phyloP scores from a whole-genome alignment of 2,113 vertebrate genomes.

The Pluvianellus socialis region DNA sequence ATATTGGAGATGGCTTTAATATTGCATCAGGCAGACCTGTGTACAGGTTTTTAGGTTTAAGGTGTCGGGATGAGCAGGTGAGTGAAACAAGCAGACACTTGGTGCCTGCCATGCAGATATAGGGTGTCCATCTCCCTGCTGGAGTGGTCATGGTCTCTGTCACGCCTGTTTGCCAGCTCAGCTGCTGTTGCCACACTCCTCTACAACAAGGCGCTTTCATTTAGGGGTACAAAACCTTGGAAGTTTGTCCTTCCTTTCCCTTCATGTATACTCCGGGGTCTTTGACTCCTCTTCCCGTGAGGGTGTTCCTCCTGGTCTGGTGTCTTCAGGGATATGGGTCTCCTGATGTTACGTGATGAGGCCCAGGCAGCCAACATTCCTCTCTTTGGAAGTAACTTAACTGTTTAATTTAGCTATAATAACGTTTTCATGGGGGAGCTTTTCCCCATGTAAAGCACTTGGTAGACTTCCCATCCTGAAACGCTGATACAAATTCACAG shows the following conservation, averaged over 20 bases:
- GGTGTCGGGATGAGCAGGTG: background rate
- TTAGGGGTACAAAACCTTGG: background rate
- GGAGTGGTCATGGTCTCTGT: background rate
- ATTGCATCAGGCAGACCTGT: background rate
- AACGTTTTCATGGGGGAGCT: background rate
- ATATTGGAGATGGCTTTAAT: background rate
- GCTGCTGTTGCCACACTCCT: background rate
- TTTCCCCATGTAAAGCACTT: background rate
- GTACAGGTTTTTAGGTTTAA: background rate
- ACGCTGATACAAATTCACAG: background rate
- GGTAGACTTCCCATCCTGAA: background rate
- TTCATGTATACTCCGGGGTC: background rate
- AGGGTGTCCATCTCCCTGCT: background rate
- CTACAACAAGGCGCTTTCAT: background rate
- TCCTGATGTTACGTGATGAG: rapidly evolving
- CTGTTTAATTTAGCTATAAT: background rate
- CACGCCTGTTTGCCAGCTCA: background rate
- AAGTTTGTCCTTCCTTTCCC: background rate
- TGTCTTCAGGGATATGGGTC: background rate
- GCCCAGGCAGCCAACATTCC: background rate
- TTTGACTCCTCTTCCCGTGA: background rate
- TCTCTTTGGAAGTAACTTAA: background rate
- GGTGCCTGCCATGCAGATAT: background rate
- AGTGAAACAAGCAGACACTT: background rate
- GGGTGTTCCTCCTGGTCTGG: background rate